Evolutionary conservation across 2,888 invertebrate species (phyloP).

Genomic region (Stegophylla sp.): DNA sequence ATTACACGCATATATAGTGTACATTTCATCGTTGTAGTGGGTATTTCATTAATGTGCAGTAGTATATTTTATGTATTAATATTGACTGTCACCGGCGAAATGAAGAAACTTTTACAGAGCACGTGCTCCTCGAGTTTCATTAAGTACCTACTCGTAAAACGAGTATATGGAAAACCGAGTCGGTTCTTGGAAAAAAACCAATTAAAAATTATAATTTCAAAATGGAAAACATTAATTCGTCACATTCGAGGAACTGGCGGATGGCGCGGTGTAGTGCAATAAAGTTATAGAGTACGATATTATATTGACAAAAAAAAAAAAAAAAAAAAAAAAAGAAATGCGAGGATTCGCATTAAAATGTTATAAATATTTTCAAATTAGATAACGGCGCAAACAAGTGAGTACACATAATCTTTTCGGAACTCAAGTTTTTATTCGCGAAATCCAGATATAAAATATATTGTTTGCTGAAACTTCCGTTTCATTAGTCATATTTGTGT

Average conservation of each 20-base stretch:
- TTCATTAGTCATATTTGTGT: too few relatives aligned
- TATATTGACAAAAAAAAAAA: neutral
- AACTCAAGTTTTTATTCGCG: too few relatives aligned
- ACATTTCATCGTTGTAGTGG: too few relatives aligned
- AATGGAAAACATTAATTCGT: neutral
- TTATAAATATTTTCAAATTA: too few relatives aligned
- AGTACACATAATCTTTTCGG: too few relatives aligned
- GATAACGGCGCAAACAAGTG: too few relatives aligned
- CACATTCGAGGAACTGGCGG: neutral
- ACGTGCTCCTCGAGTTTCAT: neutral
- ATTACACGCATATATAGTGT: too few relatives aligned
- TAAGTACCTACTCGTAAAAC: neutral
- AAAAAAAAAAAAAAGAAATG: neutral
- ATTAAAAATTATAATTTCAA: neutral
- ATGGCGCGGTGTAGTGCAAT: too few relatives aligned
- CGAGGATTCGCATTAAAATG: too few relatives aligned
- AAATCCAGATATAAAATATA: too few relatives aligned
- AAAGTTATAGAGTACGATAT: neutral
- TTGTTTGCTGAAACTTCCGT: too few relatives aligned
- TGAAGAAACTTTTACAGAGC: neutral
- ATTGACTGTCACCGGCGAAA: neutral
- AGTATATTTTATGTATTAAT: neutral
- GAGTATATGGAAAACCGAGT: neutral
- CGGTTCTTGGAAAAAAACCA: neutral
- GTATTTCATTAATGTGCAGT: neutral